These are phyloP conservation scores for Pachydiplax longipennis DNA, from an alignment of 2,888 invertebrate genomes.

Conservation along the genomic window DNA sequence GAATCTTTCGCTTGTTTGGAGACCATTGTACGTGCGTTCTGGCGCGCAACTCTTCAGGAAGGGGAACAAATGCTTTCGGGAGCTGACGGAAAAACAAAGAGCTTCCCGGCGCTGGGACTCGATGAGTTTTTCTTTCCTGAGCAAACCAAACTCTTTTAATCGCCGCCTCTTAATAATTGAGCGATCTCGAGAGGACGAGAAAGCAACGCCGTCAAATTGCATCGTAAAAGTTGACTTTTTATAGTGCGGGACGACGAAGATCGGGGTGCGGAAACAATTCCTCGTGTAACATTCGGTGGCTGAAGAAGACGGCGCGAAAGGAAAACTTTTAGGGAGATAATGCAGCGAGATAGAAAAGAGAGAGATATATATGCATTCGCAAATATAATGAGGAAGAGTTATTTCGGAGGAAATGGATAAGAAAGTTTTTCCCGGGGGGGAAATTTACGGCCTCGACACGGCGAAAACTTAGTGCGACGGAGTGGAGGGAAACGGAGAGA, in stretches of 20 bases:
- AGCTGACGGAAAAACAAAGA: no score
- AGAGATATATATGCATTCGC: neutral
- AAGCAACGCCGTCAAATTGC: neutral
- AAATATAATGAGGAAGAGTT: neutral
- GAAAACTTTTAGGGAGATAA: neutral
- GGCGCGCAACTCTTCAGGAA: no score
- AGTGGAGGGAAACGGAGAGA: neutral
- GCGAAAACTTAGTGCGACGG: neutral
- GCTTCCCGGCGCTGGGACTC: no score
- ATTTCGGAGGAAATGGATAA: slow-evolving; percentile 15
- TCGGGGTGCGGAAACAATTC: neutral
- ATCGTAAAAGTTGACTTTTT: neutral
- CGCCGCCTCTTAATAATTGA: no score
- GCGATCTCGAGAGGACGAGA: no score
- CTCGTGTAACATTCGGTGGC: neutral
- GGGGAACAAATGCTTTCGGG: no score
- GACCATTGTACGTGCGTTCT: no score
- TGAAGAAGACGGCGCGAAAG: neutral
- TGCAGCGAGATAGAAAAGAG: neutral
- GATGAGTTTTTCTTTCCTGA: no score
- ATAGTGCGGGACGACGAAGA: neutral
- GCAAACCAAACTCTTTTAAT: no score
- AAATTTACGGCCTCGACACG: neutral
- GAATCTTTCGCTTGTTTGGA: no score
- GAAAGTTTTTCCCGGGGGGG: neutral